Conservation (phyloP, 2,888 invertebrate genomes). For the Pandemis heparana region DNA sequence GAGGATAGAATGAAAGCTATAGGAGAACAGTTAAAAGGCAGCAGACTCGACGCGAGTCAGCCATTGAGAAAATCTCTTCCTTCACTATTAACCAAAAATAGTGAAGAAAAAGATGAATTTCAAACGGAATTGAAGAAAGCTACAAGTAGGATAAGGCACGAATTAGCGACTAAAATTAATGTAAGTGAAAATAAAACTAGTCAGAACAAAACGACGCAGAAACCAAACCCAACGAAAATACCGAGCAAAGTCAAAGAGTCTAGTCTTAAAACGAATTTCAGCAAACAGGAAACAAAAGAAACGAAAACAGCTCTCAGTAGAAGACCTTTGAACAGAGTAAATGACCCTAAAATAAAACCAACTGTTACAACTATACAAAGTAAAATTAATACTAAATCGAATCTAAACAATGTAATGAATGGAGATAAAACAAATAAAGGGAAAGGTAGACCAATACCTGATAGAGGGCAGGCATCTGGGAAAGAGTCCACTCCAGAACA, state of each 20-base stretch:
- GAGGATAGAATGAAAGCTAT: slow-evolving; percentile 69
- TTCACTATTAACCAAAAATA: slow-evolving; percentile 80
- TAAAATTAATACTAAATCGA: slow-evolving; percentile 56
- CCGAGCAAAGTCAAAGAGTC: slow-evolving; percentile 81
- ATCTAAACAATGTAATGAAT: slow-evolving; percentile 50
- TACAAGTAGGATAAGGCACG: slow-evolving; percentile 81
- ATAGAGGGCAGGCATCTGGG: slow-evolving; percentile 86
- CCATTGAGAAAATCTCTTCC: slow-evolving; percentile 84
- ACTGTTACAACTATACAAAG: slow-evolving; percentile 52
- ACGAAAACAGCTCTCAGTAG: slow-evolving; percentile 60
- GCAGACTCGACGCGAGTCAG: slow-evolving; percentile 67
- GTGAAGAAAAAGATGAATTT: slow-evolving; percentile 85
- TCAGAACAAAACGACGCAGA: slow-evolving; percentile 73
- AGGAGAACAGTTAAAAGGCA: slow-evolving; percentile 68
- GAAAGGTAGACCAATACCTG: slow-evolving; percentile 68
- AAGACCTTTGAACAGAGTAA: slow-evolving; percentile 67
- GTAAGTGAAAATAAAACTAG: slow-evolving; percentile 80
- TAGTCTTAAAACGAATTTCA: slow-evolving; percentile 72
- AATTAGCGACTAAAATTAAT: slow-evolving; percentile 79
- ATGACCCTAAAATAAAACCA: slow-evolving; percentile 67
- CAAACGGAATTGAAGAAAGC: slow-evolving; percentile 82
- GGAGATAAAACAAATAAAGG: slow-evolving; percentile 68
- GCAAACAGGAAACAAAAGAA: slow-evolving; percentile 60
- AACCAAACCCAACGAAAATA: slow-evolving; percentile 80
- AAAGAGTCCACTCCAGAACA: slow-evolving; percentile 88